phyloP scores from a whole-genome alignment of 2,797 vertebrate genomes.

The Karalla daura region DNA sequence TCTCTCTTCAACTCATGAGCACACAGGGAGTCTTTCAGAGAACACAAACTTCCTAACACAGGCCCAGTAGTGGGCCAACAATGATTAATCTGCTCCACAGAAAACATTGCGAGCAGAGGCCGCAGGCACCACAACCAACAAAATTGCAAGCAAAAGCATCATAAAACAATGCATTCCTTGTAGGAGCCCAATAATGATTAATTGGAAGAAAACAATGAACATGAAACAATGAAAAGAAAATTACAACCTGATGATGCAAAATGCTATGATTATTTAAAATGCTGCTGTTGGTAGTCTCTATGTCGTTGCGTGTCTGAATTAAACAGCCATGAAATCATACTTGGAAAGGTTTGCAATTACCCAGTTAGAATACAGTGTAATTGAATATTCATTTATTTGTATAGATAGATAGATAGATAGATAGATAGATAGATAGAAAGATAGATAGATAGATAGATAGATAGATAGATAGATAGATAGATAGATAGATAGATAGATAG shows the following conservation, averaged over 20 bases:
- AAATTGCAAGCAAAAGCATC: neutral
- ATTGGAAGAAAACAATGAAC: neutral
- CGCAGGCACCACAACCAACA: neutral
- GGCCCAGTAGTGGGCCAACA: neutral
- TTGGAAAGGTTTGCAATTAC: constrained; percentile 20
- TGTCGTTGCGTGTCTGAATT: neutral
- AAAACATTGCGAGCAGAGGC: neutral
- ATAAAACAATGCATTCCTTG: neutral
- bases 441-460: too few species aligned
- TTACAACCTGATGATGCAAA: too few species aligned
- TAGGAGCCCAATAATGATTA: constrained; percentile 8
- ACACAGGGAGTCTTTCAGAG: constrained; percentile 10
- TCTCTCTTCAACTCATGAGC: neutral
- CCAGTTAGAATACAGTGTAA: too few species aligned
- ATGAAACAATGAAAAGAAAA: neutral
- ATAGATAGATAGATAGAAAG: too few species aligned
- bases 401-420: too few species aligned
- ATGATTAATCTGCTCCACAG: constrained; percentile 1
- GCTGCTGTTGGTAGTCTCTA: neutral
- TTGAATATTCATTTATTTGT: too few species aligned
- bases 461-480: too few species aligned
- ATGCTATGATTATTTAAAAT: too few species aligned
- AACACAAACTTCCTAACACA: constrained; percentile 12
- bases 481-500: too few species aligned
- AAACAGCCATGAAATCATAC: neutral